phyloP scores from a whole-genome alignment of 2,113 vertebrate genomes.

The Toxotes jaculatrix region DNA sequence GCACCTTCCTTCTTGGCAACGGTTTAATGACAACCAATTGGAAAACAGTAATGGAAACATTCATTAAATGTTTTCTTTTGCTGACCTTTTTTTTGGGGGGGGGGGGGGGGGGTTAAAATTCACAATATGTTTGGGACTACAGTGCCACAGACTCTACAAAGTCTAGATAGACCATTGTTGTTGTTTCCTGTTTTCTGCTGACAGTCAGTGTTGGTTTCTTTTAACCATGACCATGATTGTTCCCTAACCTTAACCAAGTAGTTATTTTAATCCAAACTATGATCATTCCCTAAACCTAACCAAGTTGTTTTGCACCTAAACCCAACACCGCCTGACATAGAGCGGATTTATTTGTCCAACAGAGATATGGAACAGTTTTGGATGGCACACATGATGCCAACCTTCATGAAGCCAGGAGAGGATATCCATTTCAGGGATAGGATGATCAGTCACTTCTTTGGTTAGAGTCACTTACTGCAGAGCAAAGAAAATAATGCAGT shows the following conservation, averaged over 20 bases:
- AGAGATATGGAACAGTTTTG: neutral
- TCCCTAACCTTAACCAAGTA: neutral
- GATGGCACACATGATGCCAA: neutral
- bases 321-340: neutral
- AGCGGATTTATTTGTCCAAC: no score
- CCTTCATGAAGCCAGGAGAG: conserved; percentile 1
- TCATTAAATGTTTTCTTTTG: no score
- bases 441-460: neutral
- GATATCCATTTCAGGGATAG: neutral
- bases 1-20: neutral
- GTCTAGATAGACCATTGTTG: neutral
- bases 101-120: no score
- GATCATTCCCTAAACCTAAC: neutral
- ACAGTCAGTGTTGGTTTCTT: neutral
- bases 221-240: neutral
- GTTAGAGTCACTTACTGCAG: neutral
- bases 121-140: no score
- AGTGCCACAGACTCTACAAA: no score
- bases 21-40: neutral
- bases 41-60: no score
- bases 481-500: conserved; percentile 19
- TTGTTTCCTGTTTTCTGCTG: neutral
- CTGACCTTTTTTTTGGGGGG: neutral
- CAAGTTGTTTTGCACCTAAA: neutral
- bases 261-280: neutral